phyloP scores from a whole-genome alignment of 1,140 invertebrate genomes.

The Chelonus insularis region DNA sequence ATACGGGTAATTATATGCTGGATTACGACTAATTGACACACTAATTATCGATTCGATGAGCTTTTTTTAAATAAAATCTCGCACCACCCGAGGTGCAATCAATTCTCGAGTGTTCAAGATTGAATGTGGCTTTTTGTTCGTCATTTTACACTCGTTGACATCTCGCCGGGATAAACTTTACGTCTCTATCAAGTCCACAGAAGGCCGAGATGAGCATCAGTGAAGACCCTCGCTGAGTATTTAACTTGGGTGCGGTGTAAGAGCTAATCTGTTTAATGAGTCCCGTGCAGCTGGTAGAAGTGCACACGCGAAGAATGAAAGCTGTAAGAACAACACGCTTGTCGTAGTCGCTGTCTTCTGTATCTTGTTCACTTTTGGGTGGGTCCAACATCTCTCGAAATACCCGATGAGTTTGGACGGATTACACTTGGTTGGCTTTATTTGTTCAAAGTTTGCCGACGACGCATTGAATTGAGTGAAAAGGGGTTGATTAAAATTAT shows the following conservation, averaged over 20 bases:
- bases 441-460: slow-evolving; percentile 43
- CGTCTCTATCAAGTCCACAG: slow-evolving; percentile 42
- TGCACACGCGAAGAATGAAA: slow-evolving; percentile 23
- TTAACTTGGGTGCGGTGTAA: slow-evolving; percentile 38
- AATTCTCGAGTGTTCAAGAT: slow-evolving; percentile 41
- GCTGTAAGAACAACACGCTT: background rate
- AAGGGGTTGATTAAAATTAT: slow-evolving; percentile 33
- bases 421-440: slow-evolving; percentile 47
- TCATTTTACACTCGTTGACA: background rate
- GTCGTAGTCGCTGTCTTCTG: slow-evolving; percentile 3
- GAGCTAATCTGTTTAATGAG: slow-evolving; percentile 48
- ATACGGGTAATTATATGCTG: slow-evolving; percentile 51
- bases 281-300: slow-evolving; percentile 41
- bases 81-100: slow-evolving; percentile 32
- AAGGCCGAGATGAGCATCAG: background rate
- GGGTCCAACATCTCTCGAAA: background rate
- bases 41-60: slow-evolving; percentile 54
- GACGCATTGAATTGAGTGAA: slow-evolving; percentile 27
- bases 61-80: slow-evolving; percentile 40
- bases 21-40: slow-evolving; percentile 55
- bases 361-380: background rate
- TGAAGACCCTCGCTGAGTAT: slow-evolving; percentile 14
- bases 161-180: slow-evolving; percentile 6
- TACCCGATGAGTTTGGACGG: slow-evolving; percentile 31
- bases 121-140: slow-evolving; percentile 39